Evolutionary conservation across 1,140 invertebrate species (phyloP).

Genomic region (Megathymus violae): DNA sequence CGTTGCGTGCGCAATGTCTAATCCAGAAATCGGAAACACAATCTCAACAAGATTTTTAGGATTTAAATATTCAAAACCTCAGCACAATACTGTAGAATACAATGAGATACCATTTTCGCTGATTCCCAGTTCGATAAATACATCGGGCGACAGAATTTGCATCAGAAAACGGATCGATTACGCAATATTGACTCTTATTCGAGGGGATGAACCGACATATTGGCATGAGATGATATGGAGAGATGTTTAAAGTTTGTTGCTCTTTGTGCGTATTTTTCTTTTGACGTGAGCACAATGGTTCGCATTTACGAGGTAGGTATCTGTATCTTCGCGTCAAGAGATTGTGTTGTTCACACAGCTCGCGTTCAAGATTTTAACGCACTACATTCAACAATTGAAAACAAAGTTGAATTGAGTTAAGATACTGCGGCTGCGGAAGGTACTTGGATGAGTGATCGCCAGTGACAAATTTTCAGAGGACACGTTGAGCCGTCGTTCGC

Average conservation of each 20-base stretch:
- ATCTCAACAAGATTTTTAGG: background rate
- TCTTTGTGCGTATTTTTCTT: constrained; percentile 35
- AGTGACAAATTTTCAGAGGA: too few relatives aligned
- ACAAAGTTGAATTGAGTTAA: too few relatives aligned
- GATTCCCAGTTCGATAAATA: constrained; percentile 34
- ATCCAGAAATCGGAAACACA: background rate
- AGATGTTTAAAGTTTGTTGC: constrained; percentile 30
- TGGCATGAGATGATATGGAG: constrained; percentile 15
- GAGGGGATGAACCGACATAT: constrained; percentile 16
- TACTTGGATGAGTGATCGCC: too few relatives aligned
- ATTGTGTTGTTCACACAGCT: background rate
- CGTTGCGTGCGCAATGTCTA: too few relatives aligned
- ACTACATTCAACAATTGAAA: background rate
- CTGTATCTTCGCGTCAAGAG: constrained; percentile 28
- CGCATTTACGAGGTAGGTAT: constrained; percentile 36
- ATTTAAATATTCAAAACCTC: constrained; percentile 10
- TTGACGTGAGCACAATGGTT: constrained; percentile 33
- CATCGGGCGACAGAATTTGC: constrained; percentile 23
- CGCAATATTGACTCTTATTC: constrained; percentile 16
- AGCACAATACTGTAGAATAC: constrained; percentile 5
- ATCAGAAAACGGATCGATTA: constrained; percentile 24
- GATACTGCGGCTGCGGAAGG: too few relatives aligned
- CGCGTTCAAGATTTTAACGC: background rate
- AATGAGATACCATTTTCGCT: constrained; percentile 29
- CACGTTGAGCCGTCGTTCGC: too few relatives aligned